Evolutionary conservation across 2,113 vertebrate species (phyloP).

Genomic region (Cyprinus carpio): DNA sequence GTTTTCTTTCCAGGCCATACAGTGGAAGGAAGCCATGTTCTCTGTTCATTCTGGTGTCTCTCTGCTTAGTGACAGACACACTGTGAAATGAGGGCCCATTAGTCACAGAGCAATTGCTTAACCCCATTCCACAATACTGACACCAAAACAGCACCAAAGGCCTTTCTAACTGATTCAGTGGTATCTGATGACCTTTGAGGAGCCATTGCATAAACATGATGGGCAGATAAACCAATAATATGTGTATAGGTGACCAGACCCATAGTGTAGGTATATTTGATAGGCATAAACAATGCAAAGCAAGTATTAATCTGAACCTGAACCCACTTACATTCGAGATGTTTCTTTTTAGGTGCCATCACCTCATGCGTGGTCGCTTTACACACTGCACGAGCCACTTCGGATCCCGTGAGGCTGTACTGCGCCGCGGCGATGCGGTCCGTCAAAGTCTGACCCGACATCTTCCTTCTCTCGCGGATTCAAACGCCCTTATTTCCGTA

Average conservation of each 20-base stretch:
- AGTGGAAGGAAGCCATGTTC: slow-evolving; percentile 44
- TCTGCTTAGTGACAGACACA: slow-evolving; percentile 42
- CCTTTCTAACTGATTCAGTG: not conserved
- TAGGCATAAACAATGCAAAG: not conserved
- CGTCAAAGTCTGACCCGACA: slow-evolving; percentile 99
- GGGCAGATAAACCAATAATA: not conserved
- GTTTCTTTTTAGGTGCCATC: slow-evolving; percentile 98
- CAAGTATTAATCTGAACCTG: slow-evolving; percentile 13
- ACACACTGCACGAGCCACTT: slow-evolving; percentile 93
- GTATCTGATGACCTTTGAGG: slow-evolving; percentile 1
- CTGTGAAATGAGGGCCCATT: slow-evolving; percentile 34
- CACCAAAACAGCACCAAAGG: not conserved
- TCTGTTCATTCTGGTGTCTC: slow-evolving; percentile 28
- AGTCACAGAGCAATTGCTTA: not conserved
- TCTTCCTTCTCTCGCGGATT: slow-evolving; percentile 76
- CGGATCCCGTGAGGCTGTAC: slow-evolving; percentile 96
- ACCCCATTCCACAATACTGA: slow-evolving; percentile 7
- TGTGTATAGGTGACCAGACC: not conserved
- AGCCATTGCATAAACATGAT: not conserved
- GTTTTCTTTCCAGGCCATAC: not conserved
- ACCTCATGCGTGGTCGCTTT: slow-evolving; percentile 98
- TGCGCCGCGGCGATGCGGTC: slow-evolving; percentile 99
- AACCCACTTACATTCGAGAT: slow-evolving; percentile 95
- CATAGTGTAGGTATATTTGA: not conserved
- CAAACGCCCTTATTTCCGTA: slow-evolving; percentile 18